Evolutionary conservation across 2,888 invertebrate species (phyloP), one percentile per base, ranked within the genome.

Genomic region (Melanchra persicariae): DNA sequence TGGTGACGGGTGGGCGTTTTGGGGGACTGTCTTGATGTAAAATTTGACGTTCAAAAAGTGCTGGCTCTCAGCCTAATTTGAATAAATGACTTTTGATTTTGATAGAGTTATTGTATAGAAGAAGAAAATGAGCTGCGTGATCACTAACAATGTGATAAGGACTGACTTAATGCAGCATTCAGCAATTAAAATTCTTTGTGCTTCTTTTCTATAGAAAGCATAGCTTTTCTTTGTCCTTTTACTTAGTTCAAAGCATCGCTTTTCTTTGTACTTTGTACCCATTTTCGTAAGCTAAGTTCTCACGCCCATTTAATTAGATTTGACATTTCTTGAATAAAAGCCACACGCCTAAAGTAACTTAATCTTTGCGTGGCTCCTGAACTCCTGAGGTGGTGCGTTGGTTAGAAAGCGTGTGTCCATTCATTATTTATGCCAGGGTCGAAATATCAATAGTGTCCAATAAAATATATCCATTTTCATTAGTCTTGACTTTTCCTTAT

Each of bases 331-430:
- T 75, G 70, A 76, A 76, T 76, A 76, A 76, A 54, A n/a, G 12
- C 70, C 17, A 26, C 70, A 69, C 62, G 74, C 57, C 52, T 55
- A 43, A 26, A 60, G 62, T 70, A 69, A 75, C 76, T 75, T 75
- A 76, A 75, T 75, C 74, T 76, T 45, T 24, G 34, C 62, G 26
- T 76, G 74, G 74, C 76, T 75, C 76, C 76, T 75, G 74, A 75
- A 69, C 74, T 60, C n/a, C 75, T 51, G 40, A 52, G 61, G 10
- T 47, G 61, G 47, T 69, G 51, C 52, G 58, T 68, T 67, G 67
- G 60, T 75, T 75, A 75, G 74, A 75, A 75, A 75, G 74, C 40
- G 15, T 19, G 22, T 51, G 58, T 49, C 58, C 30, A 59, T 60
- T 59, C 19, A 76, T 75, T 69, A 75, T 59, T 59, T 43, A 54